Base-by-base conservation (phyloP, 2,888 invertebrate genomes). In the Leptinotarsa tumamoca region DNA sequence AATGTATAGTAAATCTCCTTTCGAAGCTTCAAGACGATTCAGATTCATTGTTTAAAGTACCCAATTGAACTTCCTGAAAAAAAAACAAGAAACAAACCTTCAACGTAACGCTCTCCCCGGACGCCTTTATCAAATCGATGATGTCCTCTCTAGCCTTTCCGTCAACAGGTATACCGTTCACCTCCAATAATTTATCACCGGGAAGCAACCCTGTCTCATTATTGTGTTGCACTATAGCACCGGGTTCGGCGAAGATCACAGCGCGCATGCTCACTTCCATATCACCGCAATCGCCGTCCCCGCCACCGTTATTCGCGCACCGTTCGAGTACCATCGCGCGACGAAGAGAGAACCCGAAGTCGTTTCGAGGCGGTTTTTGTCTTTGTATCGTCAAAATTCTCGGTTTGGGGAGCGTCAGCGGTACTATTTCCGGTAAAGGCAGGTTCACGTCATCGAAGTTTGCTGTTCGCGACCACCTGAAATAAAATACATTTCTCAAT, bases 141-240 rank as follows among this genome's bases (percentile, higher is more conserved):
- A 98, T 95, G 84, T 96, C 95, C 87, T 98, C 98, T 72, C 98
- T 92, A 70, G 93, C 93, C 85, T 95, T 93, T 73, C 94, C 95
- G 86, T 95, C 96, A 0, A 98, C 97, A 78, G 93, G 92, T 43
- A 93, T 91, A 43, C 94, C 95, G 86, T 98, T 98, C 51, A 98
- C 97, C 90, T 97, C 96, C 81, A 98, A 90, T 49, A 98, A 91
- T 83, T 96, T 92, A 89, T 98, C 98, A 5, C 98, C 98, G n/a
- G 98, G 98, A 75, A 98, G 90, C 33, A 98, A 90, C 4, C 97
- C 97, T 10, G 95, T 96, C 81, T 94, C 94, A 84, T 93, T 93
- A 83, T 92, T 91, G 80, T 90, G 89, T 80, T 91, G 91, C 80
- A 92, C 91, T 76, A 94, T 92, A 15, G 94, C 93, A 15, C 96